Percentiles rank a stretch among this genome's conserved stretches.
phyloP scores from a whole-genome alignment of 2,113 vertebrate genomes.

The Embiotoca jacksoni region DNA sequence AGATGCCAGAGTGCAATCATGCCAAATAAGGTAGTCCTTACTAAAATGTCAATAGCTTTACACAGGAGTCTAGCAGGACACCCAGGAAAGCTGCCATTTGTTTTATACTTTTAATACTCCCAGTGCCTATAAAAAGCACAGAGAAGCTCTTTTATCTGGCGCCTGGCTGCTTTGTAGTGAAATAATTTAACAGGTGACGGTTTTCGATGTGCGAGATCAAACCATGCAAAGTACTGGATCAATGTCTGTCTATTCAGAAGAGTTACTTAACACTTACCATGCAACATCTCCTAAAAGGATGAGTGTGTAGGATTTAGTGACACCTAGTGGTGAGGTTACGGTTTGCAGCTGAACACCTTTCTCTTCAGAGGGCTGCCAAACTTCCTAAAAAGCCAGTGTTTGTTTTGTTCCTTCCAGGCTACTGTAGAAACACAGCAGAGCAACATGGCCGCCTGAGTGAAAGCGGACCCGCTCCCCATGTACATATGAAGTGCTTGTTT shows the following conservation, averaged over 20 bases:
- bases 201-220: conserved; percentile 47
- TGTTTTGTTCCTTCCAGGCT: no score
- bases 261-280: conserved; percentile 30
- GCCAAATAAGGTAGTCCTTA: conserved; percentile 46
- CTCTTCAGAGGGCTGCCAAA: no score
- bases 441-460: no score
- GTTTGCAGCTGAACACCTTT: no score
- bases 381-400: no score
- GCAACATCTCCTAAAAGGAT: background rate
- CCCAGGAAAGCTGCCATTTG: conserved; percentile 8
- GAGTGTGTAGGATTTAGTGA: no score
- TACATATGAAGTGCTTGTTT: no score
- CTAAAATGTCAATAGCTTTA: conserved; percentile 52
- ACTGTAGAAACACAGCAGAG: no score
- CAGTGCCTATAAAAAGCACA: conserved; percentile 25
- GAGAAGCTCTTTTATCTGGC: background rate
- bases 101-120: conserved; percentile 23
- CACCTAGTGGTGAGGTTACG: no score
- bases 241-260: conserved; percentile 35
- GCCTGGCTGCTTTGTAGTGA: conserved; percentile 9
- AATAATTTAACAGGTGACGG: conserved; percentile 38
- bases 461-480: no score
- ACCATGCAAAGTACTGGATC: conserved; percentile 22
- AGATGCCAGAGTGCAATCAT: conserved; percentile 37
- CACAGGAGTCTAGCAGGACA: conserved; percentile 36